Conservation (phyloP, 2,888 invertebrate species). For the Campoplex nolae region DNA sequence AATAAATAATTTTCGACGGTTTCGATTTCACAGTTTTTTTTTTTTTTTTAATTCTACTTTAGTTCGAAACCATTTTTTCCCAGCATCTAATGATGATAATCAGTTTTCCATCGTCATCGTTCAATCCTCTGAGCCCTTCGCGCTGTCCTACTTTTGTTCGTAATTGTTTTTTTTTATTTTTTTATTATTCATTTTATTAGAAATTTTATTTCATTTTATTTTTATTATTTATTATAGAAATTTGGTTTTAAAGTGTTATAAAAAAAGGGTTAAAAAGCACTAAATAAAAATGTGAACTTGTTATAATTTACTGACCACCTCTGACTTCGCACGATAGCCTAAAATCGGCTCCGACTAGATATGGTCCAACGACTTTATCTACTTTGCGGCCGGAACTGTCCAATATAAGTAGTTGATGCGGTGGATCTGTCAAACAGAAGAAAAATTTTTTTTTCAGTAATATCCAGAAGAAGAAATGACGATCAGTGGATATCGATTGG, state of each 20-base stretch:
- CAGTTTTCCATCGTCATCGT: too few species aligned
- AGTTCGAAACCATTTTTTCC: neutral
- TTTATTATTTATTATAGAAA: too few species aligned
- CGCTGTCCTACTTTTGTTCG: too few species aligned
- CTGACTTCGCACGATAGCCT: constrained; percentile 85
- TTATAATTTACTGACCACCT: constrained; percentile 83
- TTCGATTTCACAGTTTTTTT: neutral
- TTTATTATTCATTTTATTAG: too few species aligned
- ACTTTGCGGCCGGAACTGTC: constrained; percentile 85
- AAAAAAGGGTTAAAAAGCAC: too few species aligned
- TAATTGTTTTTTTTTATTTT: too few species aligned
- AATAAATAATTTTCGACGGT: neutral
- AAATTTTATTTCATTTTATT: too few species aligned
- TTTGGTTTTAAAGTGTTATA: too few species aligned
- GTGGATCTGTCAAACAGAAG: constrained; percentile 82
- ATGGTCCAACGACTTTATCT: constrained; percentile 83
- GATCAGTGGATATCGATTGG: neutral
- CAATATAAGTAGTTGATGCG: constrained; percentile 84
- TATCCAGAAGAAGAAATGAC: neutral
- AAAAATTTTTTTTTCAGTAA: neutral
- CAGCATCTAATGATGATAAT: too few species aligned
- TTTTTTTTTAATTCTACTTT: neutral
- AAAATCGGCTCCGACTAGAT: constrained; percentile 84
- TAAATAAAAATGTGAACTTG: neutral
- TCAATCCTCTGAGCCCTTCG: too few species aligned